These are phyloP conservation scores for Euspilapteryx auroguttella DNA, from an alignment of 2,888 invertebrate genomes.

Conservation along the genomic window DNA sequence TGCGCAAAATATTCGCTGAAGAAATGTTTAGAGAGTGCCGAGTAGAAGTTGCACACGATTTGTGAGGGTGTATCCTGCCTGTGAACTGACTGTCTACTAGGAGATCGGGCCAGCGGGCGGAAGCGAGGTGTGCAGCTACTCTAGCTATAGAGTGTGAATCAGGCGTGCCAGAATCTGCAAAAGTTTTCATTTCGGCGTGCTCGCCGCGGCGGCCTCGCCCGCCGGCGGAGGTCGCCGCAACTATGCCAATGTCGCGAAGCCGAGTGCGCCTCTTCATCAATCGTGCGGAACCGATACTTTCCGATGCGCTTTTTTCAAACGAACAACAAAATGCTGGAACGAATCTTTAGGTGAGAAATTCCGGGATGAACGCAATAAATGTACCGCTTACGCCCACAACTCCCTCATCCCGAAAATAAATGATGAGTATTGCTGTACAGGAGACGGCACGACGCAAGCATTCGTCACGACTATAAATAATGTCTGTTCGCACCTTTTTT, in stretches of 20 bases:
- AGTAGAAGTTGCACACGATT: slow-evolving; percentile 17
- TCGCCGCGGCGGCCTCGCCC: slow-evolving; percentile 51
- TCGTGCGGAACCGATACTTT: slow-evolving; percentile 41
- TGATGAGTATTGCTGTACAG: slow-evolving; percentile 13
- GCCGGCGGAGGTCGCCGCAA: slow-evolving; percentile 45
- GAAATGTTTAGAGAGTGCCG: slow-evolving; percentile 13
- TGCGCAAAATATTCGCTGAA: slow-evolving; percentile 16
- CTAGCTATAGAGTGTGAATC: slow-evolving; percentile 42
- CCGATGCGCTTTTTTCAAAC: background rate
- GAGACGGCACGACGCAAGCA: slow-evolving; percentile 23
- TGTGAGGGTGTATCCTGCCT: slow-evolving; percentile 2
- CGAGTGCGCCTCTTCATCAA: slow-evolving; percentile 21
- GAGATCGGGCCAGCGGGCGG: too few species aligned
- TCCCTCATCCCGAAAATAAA: slow-evolving; percentile 41
- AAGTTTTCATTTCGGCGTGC: too few species aligned
- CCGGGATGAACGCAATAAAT: too few species aligned
- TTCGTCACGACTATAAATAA: slow-evolving; percentile 54
- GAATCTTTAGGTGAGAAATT: too few species aligned
- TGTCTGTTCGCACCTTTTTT: slow-evolving; percentile 54
- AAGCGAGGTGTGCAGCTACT: too few species aligned
- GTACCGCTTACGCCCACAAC: slow-evolving; percentile 32
- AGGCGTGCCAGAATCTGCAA: slow-evolving; percentile 46
- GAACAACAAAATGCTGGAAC: too few species aligned
- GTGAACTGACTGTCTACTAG: too few species aligned
- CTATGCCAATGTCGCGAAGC: slow-evolving; percentile 52